These are phyloP conservation scores for Eumeta japonica DNA, from an alignment of 1,140 invertebrate genomes.

Conservation along the genomic window DNA sequence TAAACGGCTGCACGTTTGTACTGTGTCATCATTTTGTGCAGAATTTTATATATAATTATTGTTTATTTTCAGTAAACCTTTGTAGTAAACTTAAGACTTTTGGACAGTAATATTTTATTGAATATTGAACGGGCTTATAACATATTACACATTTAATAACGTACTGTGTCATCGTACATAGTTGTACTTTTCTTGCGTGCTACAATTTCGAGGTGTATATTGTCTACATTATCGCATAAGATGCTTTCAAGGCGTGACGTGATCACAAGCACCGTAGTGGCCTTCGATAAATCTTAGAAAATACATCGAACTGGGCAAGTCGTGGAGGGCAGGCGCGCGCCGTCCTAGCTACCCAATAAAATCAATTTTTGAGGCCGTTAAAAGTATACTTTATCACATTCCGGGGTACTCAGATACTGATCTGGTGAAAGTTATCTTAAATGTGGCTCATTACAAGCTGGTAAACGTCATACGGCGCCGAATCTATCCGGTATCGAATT, in stretches of 20 bases:
- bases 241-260: not conserved
- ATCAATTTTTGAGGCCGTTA: conserved; percentile 43
- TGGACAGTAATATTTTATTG: no score
- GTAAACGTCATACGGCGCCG: no score
- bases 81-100: no score
- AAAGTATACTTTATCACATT: conserved; percentile 51
- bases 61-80: no score
- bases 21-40: no score
- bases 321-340: conserved; percentile 11
- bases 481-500: not conserved
- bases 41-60: no score
- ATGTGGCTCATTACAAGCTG: conserved; percentile 40
- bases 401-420: conserved; percentile 51
- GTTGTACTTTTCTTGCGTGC: no score
- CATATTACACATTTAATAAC: no score
- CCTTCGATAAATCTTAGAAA: conserved; percentile 47
- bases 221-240: not conserved
- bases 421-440: conserved; percentile 46
- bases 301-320: conserved; percentile 27
- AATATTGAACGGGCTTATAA: no score
- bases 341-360: conserved; percentile 34
- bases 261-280: conserved; percentile 13
- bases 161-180: no score
- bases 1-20: no score
- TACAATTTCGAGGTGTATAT: not conserved